Evolutionary conservation across 1,140 invertebrate genomes (phyloP).

Genomic region (Atta cephalotes): DNA sequence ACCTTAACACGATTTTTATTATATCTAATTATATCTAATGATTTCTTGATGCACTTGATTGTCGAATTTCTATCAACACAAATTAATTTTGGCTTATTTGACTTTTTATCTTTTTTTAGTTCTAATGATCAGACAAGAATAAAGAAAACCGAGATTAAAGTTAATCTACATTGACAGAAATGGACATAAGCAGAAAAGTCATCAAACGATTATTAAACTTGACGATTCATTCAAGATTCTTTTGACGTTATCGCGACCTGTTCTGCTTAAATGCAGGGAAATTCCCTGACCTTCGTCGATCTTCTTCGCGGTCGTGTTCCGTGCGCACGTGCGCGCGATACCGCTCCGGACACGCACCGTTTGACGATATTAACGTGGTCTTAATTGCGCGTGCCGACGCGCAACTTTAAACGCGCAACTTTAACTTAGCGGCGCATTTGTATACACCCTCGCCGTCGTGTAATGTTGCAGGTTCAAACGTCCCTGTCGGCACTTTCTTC

Average conservation of each 20-base stretch:
- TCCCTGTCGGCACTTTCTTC: background rate
- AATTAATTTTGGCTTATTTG: too few species aligned
- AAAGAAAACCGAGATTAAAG: too few species aligned
- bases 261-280: background rate
- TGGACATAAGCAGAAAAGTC: too few species aligned
- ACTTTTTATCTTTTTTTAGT: too few species aligned
- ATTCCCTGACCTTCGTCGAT: background rate
- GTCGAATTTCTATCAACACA: too few species aligned
- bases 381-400: conserved; percentile 74
- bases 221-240: too few species aligned
- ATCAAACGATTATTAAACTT: too few species aligned
- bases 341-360: conserved; percentile 64
- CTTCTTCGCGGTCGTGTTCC: background rate
- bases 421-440: background rate
- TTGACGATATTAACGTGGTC: conserved; percentile 77
- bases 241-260: too few species aligned
- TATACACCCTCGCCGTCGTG: background rate
- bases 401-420: conserved; percentile 63
- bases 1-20: background rate
- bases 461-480: conserved; percentile 45
- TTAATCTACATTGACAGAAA: too few species aligned
- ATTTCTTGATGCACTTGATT: background rate
- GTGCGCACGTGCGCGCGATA: conserved; percentile 16
- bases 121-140: too few species aligned
- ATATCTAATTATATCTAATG: too few species aligned